A percentile compares a stretch with the other conserved stretches of the same genome.
These are phyloP conservation scores for Pissodes strobi DNA, from an alignment of 1,140 invertebrate species.

Conservation along the genomic window DNA sequence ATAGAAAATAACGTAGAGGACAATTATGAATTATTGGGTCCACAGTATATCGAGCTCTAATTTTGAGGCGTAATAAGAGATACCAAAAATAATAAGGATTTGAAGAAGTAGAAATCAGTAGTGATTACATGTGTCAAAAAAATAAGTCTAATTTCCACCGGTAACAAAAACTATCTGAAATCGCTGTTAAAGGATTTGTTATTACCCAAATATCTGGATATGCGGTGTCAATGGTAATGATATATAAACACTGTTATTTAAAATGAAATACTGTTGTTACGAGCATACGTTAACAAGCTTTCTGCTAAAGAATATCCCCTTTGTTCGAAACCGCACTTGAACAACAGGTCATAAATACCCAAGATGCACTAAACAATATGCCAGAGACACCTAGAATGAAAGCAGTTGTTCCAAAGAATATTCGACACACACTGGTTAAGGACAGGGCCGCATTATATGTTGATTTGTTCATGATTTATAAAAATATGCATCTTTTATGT, in stretches of 20 bases:
- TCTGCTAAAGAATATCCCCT: conserved; percentile 51
- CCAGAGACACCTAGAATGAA: conserved; percentile 52
- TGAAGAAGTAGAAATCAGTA: no score
- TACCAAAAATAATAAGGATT: no score
- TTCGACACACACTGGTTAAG: conserved; percentile 42
- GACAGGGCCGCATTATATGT: conserved; percentile 38
- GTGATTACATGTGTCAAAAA: no score
- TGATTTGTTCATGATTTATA: background rate
- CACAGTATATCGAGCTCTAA: no score
- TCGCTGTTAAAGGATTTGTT: conserved; percentile 36
- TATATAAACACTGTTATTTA: conserved; percentile 55
- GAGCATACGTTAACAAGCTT: conserved; percentile 53
- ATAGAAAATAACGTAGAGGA: no score
- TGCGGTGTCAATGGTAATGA: conserved; percentile 48
- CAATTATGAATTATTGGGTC: no score
- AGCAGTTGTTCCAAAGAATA: conserved; percentile 53
- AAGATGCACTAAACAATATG: conserved; percentile 51
- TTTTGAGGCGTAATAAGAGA: no score
- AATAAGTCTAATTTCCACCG: conserved; percentile 6
- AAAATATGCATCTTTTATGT: conserved; percentile 31
- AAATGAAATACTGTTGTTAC: conserved; percentile 52
- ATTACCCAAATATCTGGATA: conserved; percentile 49
- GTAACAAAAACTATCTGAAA: no score
- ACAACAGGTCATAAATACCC: conserved; percentile 53
- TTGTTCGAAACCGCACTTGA: conserved; percentile 53